Evolutionary conservation across 2,888 invertebrate genomes (phyloP), one percentile per base, ranked within the genome.

Genomic region (Chrysodeixis includens): DNA sequence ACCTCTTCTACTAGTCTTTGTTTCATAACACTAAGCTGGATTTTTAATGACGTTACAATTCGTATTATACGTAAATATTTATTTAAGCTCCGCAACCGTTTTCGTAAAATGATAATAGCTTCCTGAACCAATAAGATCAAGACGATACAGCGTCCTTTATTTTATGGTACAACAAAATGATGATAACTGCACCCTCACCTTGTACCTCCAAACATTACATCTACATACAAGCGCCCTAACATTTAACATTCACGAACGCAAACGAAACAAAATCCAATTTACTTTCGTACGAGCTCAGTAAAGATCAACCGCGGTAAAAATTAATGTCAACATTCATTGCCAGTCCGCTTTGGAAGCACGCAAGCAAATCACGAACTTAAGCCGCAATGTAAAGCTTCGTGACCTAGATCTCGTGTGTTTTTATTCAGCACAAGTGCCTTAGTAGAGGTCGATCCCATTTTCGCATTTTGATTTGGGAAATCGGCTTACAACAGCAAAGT

Each of bases 251-350:
- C 51, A 66, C 40, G 53, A 46, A 57, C 49, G 20, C 30, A 52
- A 53, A 30, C n/a, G 71, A 71, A 62, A 63, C 54, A 60, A 74
- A 80, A 75, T 72, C 68, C 53, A 72, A 72, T 80, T 81, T 32
- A 51, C 14, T 53, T 67, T 5, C 12, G 22, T n/a, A 4, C 49
- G 40, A 40, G 46, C 46, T 20, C 46, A 30, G 26, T 59, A 62
- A 51, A 56, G 59, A 60, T 30, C 52, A 53, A 10, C 12, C 4
- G 12, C 55, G 70, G 62, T 75, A 54, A 62, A 69, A 65, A 65
- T 75, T 67, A 62, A 73, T 58, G 61, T 66, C 76, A 70, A 51
- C 66, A 63, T 72, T 73, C 82, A 74, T 81, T 61, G 74, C 72
- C 30, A 26, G 66, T 55, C 71, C 35, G 18, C 16, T 66, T 71